Evolutionary conservation across 2,113 vertebrate genomes (phyloP).

Genomic region (Junco hyemalis): DNA sequence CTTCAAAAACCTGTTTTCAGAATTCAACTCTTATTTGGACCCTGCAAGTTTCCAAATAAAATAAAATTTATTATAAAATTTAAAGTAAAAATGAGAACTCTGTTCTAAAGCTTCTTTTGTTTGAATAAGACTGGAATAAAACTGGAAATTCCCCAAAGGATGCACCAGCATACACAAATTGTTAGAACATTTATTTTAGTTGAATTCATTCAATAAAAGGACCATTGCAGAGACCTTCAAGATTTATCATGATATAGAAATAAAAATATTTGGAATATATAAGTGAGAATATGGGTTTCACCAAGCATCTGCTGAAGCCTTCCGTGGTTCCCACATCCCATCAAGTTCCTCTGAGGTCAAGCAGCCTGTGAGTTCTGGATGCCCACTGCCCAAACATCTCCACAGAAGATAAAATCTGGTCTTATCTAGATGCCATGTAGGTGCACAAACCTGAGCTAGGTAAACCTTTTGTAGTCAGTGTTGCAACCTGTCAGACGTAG

Average conservation of each 20-base stretch:
- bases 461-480: neutral
- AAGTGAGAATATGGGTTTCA: neutral
- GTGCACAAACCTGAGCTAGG: neutral
- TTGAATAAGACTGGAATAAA: neutral
- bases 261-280: neutral
- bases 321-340: neutral
- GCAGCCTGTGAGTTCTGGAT: neutral
- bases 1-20: neutral
- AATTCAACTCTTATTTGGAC: neutral
- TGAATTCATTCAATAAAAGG: neutral
- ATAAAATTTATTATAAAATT: neutral
- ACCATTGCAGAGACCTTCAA: neutral
- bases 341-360: neutral
- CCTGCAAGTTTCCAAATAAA: neutral
- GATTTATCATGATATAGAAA: neutral
- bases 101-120: neutral
- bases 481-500: neutral
- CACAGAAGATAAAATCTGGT: neutral
- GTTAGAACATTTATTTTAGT: neutral
- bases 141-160: neutral
- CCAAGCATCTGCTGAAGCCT: neutral
- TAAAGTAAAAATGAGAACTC: neutral
- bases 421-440: rapidly evolving
- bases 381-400: neutral
- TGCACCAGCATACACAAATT: neutral